A percentile compares a stretch with the other conserved stretches of the same genome.
Conservation (phyloP, 2,888 invertebrate species). For the Crioceris asparagi region DNA sequence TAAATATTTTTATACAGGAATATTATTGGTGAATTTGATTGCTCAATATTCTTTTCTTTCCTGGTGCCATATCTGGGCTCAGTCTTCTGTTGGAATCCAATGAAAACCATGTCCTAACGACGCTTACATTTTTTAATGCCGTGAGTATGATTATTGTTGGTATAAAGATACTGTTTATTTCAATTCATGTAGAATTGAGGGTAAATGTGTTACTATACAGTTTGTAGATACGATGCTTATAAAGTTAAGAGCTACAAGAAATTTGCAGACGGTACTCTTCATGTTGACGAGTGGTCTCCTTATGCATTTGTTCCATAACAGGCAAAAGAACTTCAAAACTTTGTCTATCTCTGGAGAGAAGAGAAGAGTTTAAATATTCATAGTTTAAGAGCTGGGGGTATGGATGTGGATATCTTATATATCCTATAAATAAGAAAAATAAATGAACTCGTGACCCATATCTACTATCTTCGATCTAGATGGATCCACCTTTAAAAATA, state of each 20-base stretch:
- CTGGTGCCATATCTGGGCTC: slow-evolving; percentile 24
- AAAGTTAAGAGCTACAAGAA: slow-evolving; percentile 9
- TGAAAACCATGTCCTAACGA: slow-evolving; percentile 24
- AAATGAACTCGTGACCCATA: too few relatives aligned
- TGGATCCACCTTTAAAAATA: too few relatives aligned
- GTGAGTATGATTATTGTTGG: slow-evolving; percentile 15
- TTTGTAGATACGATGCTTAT: slow-evolving; percentile 16
- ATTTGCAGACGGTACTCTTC: slow-evolving; percentile 20
- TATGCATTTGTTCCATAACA: slow-evolving; percentile 22
- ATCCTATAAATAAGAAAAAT: too few relatives aligned
- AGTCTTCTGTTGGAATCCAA: slow-evolving; percentile 24
- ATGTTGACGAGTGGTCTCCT: slow-evolving; percentile 22
- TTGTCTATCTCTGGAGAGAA: not conserved
- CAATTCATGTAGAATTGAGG: too few relatives aligned
- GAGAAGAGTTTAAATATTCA: too few relatives aligned
- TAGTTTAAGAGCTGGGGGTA: too few relatives aligned
- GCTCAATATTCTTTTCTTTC: slow-evolving; percentile 17
- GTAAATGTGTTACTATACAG: slow-evolving; percentile 11
- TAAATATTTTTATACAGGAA: too few relatives aligned
- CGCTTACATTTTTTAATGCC: slow-evolving; percentile 26
- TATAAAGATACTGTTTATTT: not conserved
- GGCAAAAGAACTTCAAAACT: slow-evolving; percentile 10
- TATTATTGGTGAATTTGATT: too few relatives aligned
- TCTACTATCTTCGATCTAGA: too few relatives aligned
- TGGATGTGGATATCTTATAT: too few relatives aligned